Percentiles rank a stretch among this genome's conserved stretches.
Conservation (phyloP, 2,888 invertebrate genomes). For the Philaethria dido region DNA sequence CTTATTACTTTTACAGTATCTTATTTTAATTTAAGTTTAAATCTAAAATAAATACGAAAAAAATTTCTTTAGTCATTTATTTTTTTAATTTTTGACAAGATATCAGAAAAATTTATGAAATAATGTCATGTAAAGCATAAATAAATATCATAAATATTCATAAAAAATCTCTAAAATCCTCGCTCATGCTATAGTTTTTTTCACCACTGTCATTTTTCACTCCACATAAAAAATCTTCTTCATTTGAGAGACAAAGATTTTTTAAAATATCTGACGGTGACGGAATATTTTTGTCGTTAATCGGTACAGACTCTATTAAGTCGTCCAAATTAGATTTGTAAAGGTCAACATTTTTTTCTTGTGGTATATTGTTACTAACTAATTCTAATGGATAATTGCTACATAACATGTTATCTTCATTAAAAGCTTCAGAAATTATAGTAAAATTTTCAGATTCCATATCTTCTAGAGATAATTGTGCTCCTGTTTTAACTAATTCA, state of each 20-base stretch:
- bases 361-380: conserved; percentile 23
- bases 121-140: too few species aligned
- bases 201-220: conserved; percentile 22
- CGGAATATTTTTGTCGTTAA: conserved; percentile 80
- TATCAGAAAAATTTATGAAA: not conserved
- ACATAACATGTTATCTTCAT: conserved; percentile 46
- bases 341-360: conserved; percentile 57
- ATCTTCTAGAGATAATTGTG: conserved; percentile 76
- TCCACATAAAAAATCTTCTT: conserved; percentile 62
- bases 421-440: conserved; percentile 62
- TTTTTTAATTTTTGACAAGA: not conserved
- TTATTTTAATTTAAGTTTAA: not conserved
- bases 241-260: conserved; percentile 83
- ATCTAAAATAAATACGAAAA: not conserved
- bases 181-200: conserved; percentile 24
- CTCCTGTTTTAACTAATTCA: conserved; percentile 73
- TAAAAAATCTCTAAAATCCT: conserved; percentile 33
- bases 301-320: conserved; percentile 60
- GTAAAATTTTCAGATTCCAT: conserved; percentile 76
- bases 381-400: conserved; percentile 35
- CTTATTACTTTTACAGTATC: not conserved
- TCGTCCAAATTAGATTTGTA: conserved; percentile 68
- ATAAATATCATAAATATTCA: conserved; percentile 11
- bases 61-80: not conserved
- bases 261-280: conserved; percentile 87